Conservation (phyloP, 2,888 invertebrate genomes). For the Ophion ellenae region DNA sequence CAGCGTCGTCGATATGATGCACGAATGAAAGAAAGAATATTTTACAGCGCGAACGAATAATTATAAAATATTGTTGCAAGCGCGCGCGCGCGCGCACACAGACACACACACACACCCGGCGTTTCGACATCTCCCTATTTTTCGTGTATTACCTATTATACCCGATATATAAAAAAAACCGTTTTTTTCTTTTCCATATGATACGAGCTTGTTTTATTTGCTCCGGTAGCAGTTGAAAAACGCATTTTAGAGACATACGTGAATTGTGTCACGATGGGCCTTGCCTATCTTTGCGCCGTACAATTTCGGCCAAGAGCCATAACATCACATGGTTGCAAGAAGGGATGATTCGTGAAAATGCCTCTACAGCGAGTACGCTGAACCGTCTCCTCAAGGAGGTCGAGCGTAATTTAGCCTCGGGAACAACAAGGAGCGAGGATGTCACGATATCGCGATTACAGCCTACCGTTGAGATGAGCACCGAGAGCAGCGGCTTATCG, state of each 20-base stretch:
- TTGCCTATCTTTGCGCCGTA: neutral
- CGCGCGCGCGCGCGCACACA: no score
- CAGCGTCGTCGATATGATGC: slow-evolving; percentile 88
- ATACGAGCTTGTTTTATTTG: neutral
- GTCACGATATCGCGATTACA: slow-evolving; percentile 4
- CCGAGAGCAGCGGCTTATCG: slow-evolving; percentile 50
- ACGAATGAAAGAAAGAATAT: slow-evolving; percentile 81
- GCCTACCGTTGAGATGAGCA: slow-evolving; percentile 35
- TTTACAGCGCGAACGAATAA: slow-evolving; percentile 46
- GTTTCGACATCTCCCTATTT: slow-evolving; percentile 37
- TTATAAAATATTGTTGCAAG: slow-evolving; percentile 47
- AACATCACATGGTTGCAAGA: slow-evolving; percentile 12
- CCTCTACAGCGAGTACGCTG: slow-evolving; percentile 69
- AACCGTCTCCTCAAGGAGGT: slow-evolving; percentile 69
- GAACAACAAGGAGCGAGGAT: slow-evolving; percentile 35
- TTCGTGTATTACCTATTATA: slow-evolving; percentile 44
- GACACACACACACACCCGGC: no score
- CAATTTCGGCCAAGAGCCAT: slow-evolving; percentile 19
- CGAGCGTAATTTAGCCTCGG: slow-evolving; percentile 55
- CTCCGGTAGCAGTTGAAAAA: neutral
- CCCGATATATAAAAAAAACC: neutral
- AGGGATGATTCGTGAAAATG: slow-evolving; percentile 68
- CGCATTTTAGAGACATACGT: neutral
- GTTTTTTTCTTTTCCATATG: neutral
- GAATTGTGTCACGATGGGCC: slow-evolving; percentile 46